Evolutionary conservation across 92 coral and sea anemone species (phyloP), one percentile per base, ranked within the genome.

Genomic region (Zoanthus sociatus): DNA sequence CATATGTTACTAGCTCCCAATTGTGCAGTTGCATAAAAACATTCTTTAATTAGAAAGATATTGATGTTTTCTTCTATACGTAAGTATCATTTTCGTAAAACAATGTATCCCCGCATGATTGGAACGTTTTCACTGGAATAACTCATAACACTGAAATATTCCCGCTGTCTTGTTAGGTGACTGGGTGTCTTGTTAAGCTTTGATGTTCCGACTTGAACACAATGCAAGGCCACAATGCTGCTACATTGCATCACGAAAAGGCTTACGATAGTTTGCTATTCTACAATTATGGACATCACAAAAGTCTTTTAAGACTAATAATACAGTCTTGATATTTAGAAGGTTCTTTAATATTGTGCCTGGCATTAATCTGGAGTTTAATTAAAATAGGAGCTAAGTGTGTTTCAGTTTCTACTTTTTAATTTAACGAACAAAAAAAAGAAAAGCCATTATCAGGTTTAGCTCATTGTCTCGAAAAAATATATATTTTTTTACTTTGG

Each of bases 101-200:
- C 76, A 81, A 66, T 45, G 45, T 81, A 64, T 46, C 75, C 70
- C 85, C 85, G 85, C 85, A 30, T 71, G 85, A 67, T 81, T 74
- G 75, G 76, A 81, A 67, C 85, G 47, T 67, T 79, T 81, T 56
- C 45, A 18, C 85, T 81, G 85, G 60, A 64, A 81, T 66, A 81
- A 81, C 61, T 21, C 21, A 14, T 16, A 51, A 81, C 85, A 81
- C 66, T 44, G 74, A 81, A 81, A 47, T 63, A 66, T 44, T 81
- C 85, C 70, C 60, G 85, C 85, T 81, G 85, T 81, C 85, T 81
- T 81, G 46, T 20, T 81, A 50, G 75, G 47, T 66, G 85, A 63
- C 85, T 81, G 85, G 85, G 85, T 81, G 85, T 81, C 85, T 66
- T 44, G 42, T 44, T 81, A 58, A 70, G 58, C 75, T 81, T 81